Percentiles rank a stretch among this genome's conserved stretches.
Conservation (phyloP, 2,888 invertebrate species). For the Penaeus monodon region DNA sequence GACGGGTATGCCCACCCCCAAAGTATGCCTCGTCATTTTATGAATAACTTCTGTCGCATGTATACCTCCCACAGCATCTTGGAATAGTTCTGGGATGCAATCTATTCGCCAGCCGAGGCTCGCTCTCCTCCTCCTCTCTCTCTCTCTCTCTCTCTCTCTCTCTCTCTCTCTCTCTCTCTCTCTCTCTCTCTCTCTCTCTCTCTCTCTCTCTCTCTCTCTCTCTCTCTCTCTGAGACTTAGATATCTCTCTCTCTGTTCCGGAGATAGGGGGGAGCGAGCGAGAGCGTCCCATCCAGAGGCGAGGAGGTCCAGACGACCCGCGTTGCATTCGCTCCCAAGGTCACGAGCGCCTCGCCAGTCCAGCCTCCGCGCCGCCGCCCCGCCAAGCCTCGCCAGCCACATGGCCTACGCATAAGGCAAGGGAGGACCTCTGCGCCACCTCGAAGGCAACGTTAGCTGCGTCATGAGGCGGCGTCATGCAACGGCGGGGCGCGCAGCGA, state of each 20-base stretch:
- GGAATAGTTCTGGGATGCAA: no score
- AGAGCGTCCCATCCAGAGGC: neutral
- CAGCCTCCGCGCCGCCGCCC: no score
- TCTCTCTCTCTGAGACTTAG: conserved; percentile 15
- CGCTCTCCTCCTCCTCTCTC: conserved; percentile 7
- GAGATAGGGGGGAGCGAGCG: neutral
- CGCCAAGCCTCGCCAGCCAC: conserved; percentile 3
- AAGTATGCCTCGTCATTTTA: no score
- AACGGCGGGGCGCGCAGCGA: neutral
- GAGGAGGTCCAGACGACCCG: neutral
- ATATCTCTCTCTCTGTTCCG: neutral
- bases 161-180: no score
- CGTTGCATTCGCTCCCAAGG: conserved; percentile 3
- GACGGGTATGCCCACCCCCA: no score
- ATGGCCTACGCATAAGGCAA: conserved; percentile 1
- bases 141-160: conserved; percentile 11
- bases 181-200: neutral
- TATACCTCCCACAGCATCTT: no score
- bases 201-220: neutral
- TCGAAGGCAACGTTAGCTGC: conserved; percentile 15
- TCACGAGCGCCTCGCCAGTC: no score
- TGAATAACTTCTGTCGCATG: neutral
- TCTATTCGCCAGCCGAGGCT: neutral
- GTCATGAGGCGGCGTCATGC: conserved; percentile 9
- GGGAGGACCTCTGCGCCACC: neutral